These are phyloP conservation scores for Biston stratarius DNA, from an alignment of 2,888 invertebrate genomes.

Conservation along the genomic window DNA sequence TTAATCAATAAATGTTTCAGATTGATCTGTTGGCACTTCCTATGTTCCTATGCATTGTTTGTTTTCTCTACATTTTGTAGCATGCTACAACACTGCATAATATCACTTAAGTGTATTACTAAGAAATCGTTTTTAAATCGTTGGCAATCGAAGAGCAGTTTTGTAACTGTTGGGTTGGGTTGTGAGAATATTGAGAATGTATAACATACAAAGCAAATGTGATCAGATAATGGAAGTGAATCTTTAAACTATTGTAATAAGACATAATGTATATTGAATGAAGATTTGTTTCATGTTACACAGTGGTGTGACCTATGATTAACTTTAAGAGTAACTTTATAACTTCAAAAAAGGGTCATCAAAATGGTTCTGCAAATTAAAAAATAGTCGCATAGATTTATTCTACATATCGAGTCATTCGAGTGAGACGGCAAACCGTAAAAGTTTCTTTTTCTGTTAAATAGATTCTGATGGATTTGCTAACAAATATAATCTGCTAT, in stretches of 20 bases:
- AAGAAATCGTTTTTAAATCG: not conserved
- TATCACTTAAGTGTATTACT: not conserved
- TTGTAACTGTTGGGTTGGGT: slow-evolving; percentile 2
- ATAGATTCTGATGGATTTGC: too few relatives aligned
- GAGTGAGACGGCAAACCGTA: too few relatives aligned
- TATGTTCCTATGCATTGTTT: not conserved
- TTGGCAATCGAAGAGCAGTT: not conserved
- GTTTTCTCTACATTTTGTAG: not conserved
- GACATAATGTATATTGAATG: slow-evolving; percentile 2
- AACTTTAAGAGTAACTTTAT: too few relatives aligned
- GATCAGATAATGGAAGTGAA: slow-evolving; percentile 4
- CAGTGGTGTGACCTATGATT: too few relatives aligned
- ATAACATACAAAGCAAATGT: not conserved
- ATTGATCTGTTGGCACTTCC: too few relatives aligned
- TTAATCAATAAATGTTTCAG: too few relatives aligned
- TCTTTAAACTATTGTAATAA: slow-evolving; percentile 1
- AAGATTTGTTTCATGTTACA: not conserved
- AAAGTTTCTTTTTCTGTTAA: too few relatives aligned
- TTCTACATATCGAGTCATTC: too few relatives aligned
- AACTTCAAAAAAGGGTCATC: too few relatives aligned
- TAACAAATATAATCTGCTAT: too few relatives aligned
- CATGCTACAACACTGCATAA: not conserved
- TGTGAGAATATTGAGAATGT: slow-evolving; percentile 8
- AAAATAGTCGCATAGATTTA: too few relatives aligned
- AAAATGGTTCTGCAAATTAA: too few relatives aligned